phyloP scores from a whole-genome alignment of 1,140 invertebrate genomes.

The Gyrodactylus bullatarudis region DNA sequence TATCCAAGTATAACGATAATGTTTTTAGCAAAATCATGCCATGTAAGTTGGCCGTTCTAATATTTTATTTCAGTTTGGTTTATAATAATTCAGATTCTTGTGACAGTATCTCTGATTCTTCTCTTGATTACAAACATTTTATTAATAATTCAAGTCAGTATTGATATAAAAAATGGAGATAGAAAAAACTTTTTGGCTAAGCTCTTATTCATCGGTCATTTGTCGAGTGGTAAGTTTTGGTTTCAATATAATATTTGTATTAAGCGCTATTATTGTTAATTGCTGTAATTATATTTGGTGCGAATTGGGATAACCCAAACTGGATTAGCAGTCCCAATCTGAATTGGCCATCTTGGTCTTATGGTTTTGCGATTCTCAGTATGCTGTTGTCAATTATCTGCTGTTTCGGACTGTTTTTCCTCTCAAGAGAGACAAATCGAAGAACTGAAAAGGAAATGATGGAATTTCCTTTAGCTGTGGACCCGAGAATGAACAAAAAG shows the following conservation, averaged over 20 bases:
- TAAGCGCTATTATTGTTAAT: slow-evolving; percentile 16
- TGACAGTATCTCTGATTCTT: slow-evolving; percentile 36
- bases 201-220: background rate
- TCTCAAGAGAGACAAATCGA: background rate
- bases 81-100: slow-evolving; percentile 56
- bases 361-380: slow-evolving; percentile 8
- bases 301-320: slow-evolving; percentile 31
- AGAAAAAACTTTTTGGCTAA: background rate
- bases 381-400: background rate
- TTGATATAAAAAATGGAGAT: background rate
- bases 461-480: background rate
- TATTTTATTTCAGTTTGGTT: slow-evolving; percentile 41
- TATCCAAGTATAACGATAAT: slow-evolving; percentile 33
- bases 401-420: background rate
- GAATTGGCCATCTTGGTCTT: slow-evolving; percentile 9
- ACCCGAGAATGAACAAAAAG: background rate
- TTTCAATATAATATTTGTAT: background rate
- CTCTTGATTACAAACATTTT: background rate
- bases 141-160: background rate
- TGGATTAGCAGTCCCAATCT: slow-evolving; percentile 7
- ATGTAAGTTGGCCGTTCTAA: background rate
- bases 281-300: slow-evolving; percentile 49
- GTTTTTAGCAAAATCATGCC: background rate
- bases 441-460: background rate
- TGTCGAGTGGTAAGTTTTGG: background rate